These are phyloP conservation scores for Ophioninae sp. DNA, from an alignment of 2,888 invertebrate species.

Conservation along the genomic window DNA sequence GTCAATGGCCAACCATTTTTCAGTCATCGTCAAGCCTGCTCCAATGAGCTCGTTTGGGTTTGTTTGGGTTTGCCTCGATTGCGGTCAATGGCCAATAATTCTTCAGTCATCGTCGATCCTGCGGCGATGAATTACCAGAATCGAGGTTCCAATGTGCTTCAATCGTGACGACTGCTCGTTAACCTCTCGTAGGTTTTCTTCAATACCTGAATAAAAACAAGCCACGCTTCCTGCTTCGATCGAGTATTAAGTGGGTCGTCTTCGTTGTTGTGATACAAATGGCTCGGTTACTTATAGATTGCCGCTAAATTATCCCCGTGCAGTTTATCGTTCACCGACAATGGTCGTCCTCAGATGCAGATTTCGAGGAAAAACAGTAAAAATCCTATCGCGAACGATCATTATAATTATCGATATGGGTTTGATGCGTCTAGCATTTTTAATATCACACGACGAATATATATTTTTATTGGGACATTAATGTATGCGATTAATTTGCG, in stretches of 20 bases:
- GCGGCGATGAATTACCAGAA: constrained; percentile 44
- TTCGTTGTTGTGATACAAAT: not conserved
- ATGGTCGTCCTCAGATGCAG: not conserved
- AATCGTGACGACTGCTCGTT: constrained; percentile 39
- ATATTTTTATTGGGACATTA: too few relatives aligned
- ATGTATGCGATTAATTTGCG: too few relatives aligned
- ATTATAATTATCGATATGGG: not conserved
- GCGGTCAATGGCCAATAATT: not conserved
- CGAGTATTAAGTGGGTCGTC: constrained; percentile 6
- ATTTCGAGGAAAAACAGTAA: not conserved
- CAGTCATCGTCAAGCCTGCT: constrained; percentile 30
- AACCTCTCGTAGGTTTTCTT: constrained; percentile 33
- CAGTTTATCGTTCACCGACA: not conserved
- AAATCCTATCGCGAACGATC: not conserved
- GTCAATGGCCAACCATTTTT: not conserved
- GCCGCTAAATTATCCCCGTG: not conserved
- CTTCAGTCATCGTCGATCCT: constrained; percentile 36
- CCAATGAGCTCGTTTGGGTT: constrained; percentile 11
- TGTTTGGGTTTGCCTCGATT: constrained; percentile 5
- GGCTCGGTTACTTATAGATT: not conserved
- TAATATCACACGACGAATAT: too few relatives aligned
- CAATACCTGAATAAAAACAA: not conserved
- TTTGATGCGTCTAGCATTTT: not conserved
- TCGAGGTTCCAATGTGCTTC: constrained; percentile 34
- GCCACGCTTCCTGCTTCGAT: constrained; percentile 1